Base-by-base conservation (phyloP, 2,797 vertebrate genomes). In the Sebastes vulpes region DNA sequence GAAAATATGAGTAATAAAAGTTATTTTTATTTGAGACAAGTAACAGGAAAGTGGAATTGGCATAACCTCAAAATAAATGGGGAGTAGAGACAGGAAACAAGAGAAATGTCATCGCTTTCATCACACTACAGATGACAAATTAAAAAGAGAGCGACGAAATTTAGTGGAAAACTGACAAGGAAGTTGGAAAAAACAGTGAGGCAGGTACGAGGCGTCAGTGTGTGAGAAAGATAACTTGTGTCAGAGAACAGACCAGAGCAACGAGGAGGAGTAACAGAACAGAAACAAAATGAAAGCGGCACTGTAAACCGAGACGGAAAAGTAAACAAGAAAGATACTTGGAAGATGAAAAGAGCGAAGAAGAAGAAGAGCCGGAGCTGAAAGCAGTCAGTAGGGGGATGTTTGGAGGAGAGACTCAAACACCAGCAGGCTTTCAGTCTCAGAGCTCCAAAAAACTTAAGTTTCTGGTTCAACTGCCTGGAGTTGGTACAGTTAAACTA, bases 151-250 rank as follows among this genome's bases (percentile, higher is more conserved):
- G 50, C 0, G 4, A 46, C 35, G 23, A 48, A 65, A 61, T 64
- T 80, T 67, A 28, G 56, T 29, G 38, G 9, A 46, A 60, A 82
- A 58, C 67, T 2, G 18, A 65, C 23, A 20, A 65, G 46, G 38
- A 83, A 73, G 63, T 61, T 77, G 46, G 31, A 76, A 63, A 21
- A 70, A 78, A 48, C 21, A 61, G 50, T 5, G 25, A 83, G 56
- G 71, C 61, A 72, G 78, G 38, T 79, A 65, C 29, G 71, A 86
- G 53, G 53, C 59, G 69, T 72, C 66, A 81, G n/a, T 5, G 57
- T 63, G 60, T 63, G 60, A 79, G 53, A 75, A 35, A 84, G 75
- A 85, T n/a, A 73, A 79, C 53, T 73, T 16, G 42, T 63, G 83
- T 76, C 67, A 77, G 64, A 69, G 69, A 78, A 82, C 38, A 82